Evolutionary conservation across 2,888 invertebrate species (phyloP), one percentile per base, ranked within the genome.

Genomic region (Coelopa pilipes): DNA sequence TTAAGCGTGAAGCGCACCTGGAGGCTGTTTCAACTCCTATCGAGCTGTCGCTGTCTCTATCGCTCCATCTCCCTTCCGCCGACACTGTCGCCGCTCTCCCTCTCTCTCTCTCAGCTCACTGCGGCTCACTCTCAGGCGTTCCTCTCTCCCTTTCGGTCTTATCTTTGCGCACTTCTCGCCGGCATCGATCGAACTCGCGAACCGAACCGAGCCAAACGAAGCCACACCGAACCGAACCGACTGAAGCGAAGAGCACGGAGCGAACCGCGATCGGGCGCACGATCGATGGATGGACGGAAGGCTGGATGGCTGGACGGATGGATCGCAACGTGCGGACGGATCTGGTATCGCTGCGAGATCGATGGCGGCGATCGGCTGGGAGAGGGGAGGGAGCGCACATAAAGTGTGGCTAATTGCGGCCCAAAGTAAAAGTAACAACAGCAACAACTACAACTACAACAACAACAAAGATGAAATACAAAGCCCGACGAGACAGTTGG

Each of bases 1-100:
- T 86, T 82, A 82, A 86, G 82, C 86, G 83, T 87, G 86, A 86
- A 86, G 85, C 86, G 84, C 87, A 87, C 86, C 86, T 86, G 86
- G 87, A 84, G 87, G 86, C 86, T 76, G 75, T 81, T 79, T 81
- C 79, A 76, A 78, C 80, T 81, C 83, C 80, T 80, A 80, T 81
- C 81, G 62, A 9, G 9, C 13, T 45, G 5, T 45, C 13, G 34
- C 9, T 17, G 19, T 45, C 3, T 47, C 17, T 17, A 46, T 11
- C 66, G 49, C 12, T 46, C n/a, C n/a, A n/a, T n/a, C n/a, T n/a
- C n/a, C n/a, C n/a, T 49, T 50, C 50, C n/a, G 49, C 66, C 50
- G 24, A 24, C 49, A 17, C 50, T 11, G 72, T 74, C 49, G 49
- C 10, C 10, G 49, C 68, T 72, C 59, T 65, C 46, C n/a, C 2